A percentile compares a stretch with the other conserved stretches of the same genome.
These are phyloP conservation scores for Xiphorhynchus elegans DNA, from an alignment of 2,113 vertebrate species.

Conservation along the genomic window DNA sequence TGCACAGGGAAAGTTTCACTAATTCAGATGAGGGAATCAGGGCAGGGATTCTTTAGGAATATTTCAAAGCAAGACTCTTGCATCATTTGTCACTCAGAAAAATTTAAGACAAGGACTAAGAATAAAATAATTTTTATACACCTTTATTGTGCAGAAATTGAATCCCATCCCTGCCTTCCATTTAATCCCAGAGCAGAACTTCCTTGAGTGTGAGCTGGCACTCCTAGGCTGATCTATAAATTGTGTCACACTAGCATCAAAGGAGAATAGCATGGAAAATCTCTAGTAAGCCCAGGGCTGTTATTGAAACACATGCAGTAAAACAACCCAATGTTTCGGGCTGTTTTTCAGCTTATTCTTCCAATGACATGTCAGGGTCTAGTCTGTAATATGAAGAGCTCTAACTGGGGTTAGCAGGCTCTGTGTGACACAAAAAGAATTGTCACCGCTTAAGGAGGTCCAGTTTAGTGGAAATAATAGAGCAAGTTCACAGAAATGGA, in stretches of 20 bases:
- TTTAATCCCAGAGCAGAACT: background rate
- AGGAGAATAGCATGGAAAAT: constrained; percentile 41
- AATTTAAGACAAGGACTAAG: background rate
- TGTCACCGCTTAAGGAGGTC: background rate
- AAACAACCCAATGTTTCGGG: constrained; percentile 24
- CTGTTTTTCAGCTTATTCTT: constrained; percentile 24
- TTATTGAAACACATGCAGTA: constrained; percentile 33
- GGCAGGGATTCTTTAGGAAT: background rate
- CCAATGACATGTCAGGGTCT: background rate
- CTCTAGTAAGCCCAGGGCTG: constrained; percentile 6
- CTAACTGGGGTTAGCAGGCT: background rate
- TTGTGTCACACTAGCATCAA: constrained; percentile 23
- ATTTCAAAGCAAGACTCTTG: background rate
- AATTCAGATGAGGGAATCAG: constrained; percentile 13
- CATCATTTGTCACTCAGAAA: background rate
- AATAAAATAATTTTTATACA: background rate
- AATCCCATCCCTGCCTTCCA: background rate
- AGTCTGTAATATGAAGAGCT: background rate
- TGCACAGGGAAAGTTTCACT: background rate
- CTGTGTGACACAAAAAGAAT: background rate
- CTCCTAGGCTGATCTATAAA: background rate
- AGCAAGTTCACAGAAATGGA: background rate
- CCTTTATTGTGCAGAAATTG: background rate
- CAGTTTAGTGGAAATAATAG: background rate
- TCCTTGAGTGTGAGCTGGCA: constrained; percentile 14